phyloP scores from a whole-genome alignment of 2,888 invertebrate species.

The Monochamus alternatus region DNA sequence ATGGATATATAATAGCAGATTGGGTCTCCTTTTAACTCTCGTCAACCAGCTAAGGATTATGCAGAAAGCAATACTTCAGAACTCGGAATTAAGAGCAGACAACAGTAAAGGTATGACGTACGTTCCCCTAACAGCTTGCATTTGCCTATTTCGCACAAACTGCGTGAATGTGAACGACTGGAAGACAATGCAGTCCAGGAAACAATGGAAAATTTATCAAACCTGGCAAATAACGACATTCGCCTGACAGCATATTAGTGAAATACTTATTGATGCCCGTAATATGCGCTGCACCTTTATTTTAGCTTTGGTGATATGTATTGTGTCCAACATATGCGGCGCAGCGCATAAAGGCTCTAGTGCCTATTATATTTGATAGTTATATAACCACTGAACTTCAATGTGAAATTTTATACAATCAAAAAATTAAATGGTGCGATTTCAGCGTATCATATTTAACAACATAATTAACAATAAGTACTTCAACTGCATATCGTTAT shows the following conservation, averaged over 20 bases:
- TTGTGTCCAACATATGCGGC: conserved; percentile 1
- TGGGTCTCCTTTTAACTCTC: conserved; percentile 42
- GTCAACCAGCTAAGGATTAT: conserved; percentile 40
- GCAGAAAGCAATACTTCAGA: conserved; percentile 51
- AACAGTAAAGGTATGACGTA: conserved; percentile 23
- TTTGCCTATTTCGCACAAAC: conserved; percentile 63
- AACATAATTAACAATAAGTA: too few species aligned
- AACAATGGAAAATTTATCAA: conserved; percentile 63
- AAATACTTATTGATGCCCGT: conserved; percentile 30
- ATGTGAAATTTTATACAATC: too few species aligned
- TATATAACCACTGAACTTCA: too few species aligned
- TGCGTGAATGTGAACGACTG: conserved; percentile 61
- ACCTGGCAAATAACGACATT: conserved; percentile 59
- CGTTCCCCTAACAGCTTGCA: conserved; percentile 41
- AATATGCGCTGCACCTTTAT: conserved; percentile 25
- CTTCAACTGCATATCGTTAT: too few species aligned
- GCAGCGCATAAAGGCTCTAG: conserved; percentile 7
- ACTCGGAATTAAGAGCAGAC: conserved; percentile 36
- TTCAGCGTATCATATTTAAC: too few species aligned
- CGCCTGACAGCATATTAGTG: conserved; percentile 37
- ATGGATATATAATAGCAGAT: conserved; percentile 45
- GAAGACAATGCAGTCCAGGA: conserved; percentile 57
- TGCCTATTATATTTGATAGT: too few species aligned
- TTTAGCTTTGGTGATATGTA: not conserved
- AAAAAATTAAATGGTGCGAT: too few species aligned